phyloP scores from a whole-genome alignment of 2,888 invertebrate species.

The Platycheirus albimanus region DNA sequence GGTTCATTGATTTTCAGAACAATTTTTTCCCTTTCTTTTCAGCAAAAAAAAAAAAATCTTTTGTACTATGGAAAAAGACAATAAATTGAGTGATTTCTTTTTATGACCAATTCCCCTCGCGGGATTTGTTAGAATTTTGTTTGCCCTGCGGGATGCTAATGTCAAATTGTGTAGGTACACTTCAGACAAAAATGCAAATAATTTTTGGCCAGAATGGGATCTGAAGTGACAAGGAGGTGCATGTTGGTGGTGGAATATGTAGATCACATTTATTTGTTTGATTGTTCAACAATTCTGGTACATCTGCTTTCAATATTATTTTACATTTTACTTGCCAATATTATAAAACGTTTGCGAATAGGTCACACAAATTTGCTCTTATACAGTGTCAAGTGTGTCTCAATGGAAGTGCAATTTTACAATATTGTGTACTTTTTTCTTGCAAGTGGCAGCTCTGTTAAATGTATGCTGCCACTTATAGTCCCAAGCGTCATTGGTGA shows the following conservation, averaged over 20 bases:
- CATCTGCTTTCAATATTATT: neutral
- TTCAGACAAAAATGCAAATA: constrained; percentile 51
- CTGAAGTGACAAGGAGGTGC: neutral
- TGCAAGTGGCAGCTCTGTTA: too few relatives aligned
- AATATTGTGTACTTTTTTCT: too few relatives aligned
- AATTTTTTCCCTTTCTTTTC: neutral
- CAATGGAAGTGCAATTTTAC: too few relatives aligned
- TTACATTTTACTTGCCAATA: too few relatives aligned
- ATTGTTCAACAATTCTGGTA: neutral
- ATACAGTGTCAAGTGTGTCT: too few relatives aligned
- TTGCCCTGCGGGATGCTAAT: constrained; percentile 11
- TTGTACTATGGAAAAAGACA: constrained; percentile 12
- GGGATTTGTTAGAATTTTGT: constrained; percentile 11
- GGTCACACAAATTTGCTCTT: too few relatives aligned
- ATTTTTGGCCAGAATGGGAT: neutral
- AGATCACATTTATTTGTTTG: neutral
- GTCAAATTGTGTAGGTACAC: neutral
- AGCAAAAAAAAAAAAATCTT: neutral
- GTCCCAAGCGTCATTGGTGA: too few relatives aligned
- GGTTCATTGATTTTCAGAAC: constrained; percentile 60
- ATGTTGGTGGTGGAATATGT: neutral
- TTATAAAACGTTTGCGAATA: too few relatives aligned
- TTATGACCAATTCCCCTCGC: neutral
- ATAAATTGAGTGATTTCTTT: constrained; percentile 34
- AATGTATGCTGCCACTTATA: too few relatives aligned